phyloP scores from a whole-genome alignment of 1,140 invertebrate genomes.

The Tetramorium parvispinum region DNA sequence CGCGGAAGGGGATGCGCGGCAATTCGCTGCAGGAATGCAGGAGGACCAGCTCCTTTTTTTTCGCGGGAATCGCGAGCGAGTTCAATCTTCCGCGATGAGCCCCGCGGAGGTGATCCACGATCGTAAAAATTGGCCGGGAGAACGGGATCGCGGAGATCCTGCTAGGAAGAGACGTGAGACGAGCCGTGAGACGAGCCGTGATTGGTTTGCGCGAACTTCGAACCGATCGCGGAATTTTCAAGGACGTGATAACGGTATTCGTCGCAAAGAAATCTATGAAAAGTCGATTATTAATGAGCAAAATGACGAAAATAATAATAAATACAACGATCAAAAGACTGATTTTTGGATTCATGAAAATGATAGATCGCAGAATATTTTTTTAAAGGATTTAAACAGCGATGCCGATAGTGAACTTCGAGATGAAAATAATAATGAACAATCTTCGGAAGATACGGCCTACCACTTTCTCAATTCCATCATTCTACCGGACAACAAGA shows the following conservation, averaged over 20 bases:
- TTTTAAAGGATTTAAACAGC: not conserved
- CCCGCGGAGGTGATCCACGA: constrained; percentile 22
- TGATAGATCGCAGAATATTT: not conserved
- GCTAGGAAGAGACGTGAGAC: constrained; percentile 7
- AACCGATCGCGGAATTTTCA: constrained; percentile 37
- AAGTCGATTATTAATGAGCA: not conserved
- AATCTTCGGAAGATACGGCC: not conserved
- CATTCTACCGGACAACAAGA: constrained; percentile 24
- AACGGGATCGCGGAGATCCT: constrained; percentile 51
- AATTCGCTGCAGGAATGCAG: constrained; percentile 42
- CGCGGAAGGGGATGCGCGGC: not conserved
- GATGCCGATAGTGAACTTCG: not conserved
- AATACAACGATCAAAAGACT: not conserved
- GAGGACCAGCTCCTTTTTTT: constrained; percentile 45
- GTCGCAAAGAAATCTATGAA: not conserved
- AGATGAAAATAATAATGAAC: too few relatives aligned
- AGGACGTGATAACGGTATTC: not conserved
- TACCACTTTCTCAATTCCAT: constrained; percentile 10
- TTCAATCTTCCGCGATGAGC: constrained; percentile 55
- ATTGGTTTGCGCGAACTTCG: constrained; percentile 35
- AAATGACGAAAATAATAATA: not conserved
- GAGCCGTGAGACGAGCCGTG: constrained; percentile 16
- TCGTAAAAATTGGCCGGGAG: constrained; percentile 37
- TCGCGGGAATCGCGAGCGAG: constrained; percentile 27
- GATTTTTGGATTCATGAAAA: not conserved